Evolutionary conservation across 2,113 vertebrate genomes (phyloP).

Genomic region (Colaptes auratus): DNA sequence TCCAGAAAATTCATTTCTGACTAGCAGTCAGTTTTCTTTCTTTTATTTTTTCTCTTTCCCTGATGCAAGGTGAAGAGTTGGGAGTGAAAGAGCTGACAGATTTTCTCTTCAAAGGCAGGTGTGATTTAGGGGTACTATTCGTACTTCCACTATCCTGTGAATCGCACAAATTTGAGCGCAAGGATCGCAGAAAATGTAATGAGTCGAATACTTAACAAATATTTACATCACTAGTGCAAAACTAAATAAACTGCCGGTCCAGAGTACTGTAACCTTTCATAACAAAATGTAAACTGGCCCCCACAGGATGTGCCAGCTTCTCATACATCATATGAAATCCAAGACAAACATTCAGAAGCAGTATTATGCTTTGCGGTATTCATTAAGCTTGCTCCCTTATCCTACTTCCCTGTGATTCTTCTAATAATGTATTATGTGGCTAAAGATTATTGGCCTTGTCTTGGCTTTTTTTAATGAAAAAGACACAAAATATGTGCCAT

Average conservation of each 20-base stretch:
- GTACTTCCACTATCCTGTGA: slow-evolving; percentile 10
- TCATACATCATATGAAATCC: slow-evolving; percentile 39
- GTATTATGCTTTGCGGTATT: slow-evolving; percentile 7
- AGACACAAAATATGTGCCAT: neutral
- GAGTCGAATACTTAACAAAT: slow-evolving; percentile 53
- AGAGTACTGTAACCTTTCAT: slow-evolving; percentile 36
- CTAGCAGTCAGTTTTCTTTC: neutral
- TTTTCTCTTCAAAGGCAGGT: neutral
- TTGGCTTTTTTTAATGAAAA: slow-evolving; percentile 49
- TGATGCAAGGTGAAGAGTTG: neutral
- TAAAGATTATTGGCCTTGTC: slow-evolving; percentile 28
- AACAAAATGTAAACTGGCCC: slow-evolving; percentile 22
- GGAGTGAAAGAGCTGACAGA: slow-evolving; percentile 27
- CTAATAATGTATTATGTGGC: slow-evolving; percentile 27
- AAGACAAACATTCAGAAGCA: slow-evolving; percentile 50
- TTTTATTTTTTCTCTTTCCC: neutral
- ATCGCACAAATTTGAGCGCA: neutral
- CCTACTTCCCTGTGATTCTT: neutral
- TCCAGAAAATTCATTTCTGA: neutral
- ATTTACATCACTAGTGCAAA: slow-evolving; percentile 43
- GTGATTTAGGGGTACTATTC: slow-evolving; percentile 47
- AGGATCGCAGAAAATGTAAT: slow-evolving; percentile 31
- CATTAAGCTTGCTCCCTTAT: slow-evolving; percentile 36
- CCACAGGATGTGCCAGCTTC: slow-evolving; percentile 29
- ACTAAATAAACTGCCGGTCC: slow-evolving; percentile 35